Base-by-base conservation (phyloP, 2,797 vertebrate species). In the Pangasius krempfi region DNA sequence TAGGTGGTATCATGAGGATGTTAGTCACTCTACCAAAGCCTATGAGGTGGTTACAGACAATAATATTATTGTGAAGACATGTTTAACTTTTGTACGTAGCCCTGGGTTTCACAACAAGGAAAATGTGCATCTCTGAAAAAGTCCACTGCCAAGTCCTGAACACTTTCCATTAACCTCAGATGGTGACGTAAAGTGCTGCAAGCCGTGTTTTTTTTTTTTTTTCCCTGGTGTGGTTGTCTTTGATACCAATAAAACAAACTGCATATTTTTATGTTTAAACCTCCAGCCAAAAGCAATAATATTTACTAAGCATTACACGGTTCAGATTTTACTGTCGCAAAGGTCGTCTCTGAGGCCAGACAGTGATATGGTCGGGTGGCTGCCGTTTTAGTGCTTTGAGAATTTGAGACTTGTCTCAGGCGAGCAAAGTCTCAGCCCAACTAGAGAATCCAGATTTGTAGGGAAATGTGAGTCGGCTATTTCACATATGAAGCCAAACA, bases 1-100 rank as follows among this genome's bases (percentile, higher is more conserved):
- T 82, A 87, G 89, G 76, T 87, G 86, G 81, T 76, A 90, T 93
- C 91, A 92, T 88, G 68, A 83, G 89, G 88, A 87, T 30, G 80
- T 91, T 87, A 89, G 86, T 91, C 88, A 90, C 54, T 44, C 33
- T 33, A 20, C 75, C 64, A 44, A 86, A 84, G 50, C 52, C 50
- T 50, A 84, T 50, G 72, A 62, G 58, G 60, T 82, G 82, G 70
- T 13, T n/a, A 84, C 60, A 78, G 70, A 73, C 81, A 78, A 82
- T 37, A 87, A 81, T 58, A 85, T 85, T 81, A 76, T 75, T 88
- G 47, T 56, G 22, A 50, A 84, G 7, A 66, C 33, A 47, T 50
- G 27, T 86, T 40, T 62, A 81, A 72, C n/a, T 75, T 88, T 81
- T 60, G 66, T 22, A 52, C 6, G 68, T 25, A 86, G 33, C 27